These are phyloP conservation scores for Leptinotarsa texana DNA, from an alignment of 1,140 invertebrate species.

Conservation along the genomic window DNA sequence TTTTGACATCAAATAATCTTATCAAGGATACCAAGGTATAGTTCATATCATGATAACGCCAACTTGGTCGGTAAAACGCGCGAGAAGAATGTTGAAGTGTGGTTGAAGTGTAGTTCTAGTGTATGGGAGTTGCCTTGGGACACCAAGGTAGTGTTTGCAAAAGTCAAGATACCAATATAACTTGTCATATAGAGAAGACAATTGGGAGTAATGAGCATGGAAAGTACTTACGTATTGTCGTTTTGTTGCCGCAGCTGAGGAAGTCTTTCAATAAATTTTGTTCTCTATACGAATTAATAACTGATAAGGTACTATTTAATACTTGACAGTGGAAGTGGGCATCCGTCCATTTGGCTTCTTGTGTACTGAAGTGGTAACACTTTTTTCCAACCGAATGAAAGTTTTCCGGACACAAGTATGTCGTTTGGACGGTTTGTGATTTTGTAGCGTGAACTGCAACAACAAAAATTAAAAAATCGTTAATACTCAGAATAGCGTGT, in stretches of 20 bases:
- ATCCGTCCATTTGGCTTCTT: conserved; percentile 70
- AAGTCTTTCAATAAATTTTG: conserved; percentile 45
- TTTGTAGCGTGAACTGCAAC: background rate
- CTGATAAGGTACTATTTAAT: conserved; percentile 67
- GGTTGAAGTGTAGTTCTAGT: too few relatives aligned
- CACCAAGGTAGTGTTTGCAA: too few relatives aligned
- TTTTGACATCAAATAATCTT: too few relatives aligned
- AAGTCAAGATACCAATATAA: too few relatives aligned
- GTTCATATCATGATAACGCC: too few relatives aligned
- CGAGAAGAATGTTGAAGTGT: too few relatives aligned
- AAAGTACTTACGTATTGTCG: background rate
- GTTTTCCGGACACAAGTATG: conserved; percentile 64
- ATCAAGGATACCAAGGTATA: too few relatives aligned
- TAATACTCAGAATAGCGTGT: too few relatives aligned
- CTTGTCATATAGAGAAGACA: too few relatives aligned
- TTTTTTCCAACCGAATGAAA: conserved; percentile 73
- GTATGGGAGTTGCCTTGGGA: too few relatives aligned
- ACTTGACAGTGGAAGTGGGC: conserved; percentile 74
- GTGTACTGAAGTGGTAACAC: conserved; percentile 76
- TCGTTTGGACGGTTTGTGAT: conserved; percentile 27
- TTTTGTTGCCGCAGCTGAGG: background rate
- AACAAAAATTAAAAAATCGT: background rate
- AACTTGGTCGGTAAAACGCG: too few relatives aligned
- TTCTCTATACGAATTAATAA: conserved; percentile 59
- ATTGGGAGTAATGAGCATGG: too few relatives aligned